phyloP scores from a whole-genome alignment of 2,113 vertebrate genomes.

The Neolamprologus sp. region DNA sequence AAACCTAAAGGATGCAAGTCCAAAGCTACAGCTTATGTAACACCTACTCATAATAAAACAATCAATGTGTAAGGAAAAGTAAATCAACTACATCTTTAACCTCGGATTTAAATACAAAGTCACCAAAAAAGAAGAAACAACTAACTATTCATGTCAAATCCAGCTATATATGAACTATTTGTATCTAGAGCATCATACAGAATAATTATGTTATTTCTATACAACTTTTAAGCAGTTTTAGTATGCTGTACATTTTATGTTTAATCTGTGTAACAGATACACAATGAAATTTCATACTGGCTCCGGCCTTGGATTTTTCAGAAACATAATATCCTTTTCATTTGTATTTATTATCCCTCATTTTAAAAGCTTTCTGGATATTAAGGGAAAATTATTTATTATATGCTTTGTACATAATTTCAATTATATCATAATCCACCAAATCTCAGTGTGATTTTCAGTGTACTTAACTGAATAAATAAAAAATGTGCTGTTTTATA shows the following conservation, averaged over 20 bases:
- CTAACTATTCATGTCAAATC: neutral
- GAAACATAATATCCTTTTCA: neutral
- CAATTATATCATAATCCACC: neutral
- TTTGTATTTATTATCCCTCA: neutral
- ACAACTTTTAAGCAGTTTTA: neutral
- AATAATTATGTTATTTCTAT: neutral
- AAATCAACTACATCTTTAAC: neutral
- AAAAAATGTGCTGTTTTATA: neutral
- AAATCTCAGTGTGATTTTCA: neutral
- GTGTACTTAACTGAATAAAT: neutral
- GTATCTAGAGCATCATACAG: neutral
- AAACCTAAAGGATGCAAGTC: neutral
- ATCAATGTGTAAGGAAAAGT: neutral
- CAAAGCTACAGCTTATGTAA: neutral
- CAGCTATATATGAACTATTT: neutral
- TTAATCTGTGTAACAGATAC: neutral
- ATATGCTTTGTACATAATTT: neutral
- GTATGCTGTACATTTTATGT: neutral
- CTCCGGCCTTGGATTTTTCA: neutral
- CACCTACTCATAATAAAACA: neutral
- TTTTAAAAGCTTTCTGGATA: neutral
- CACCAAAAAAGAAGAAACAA: neutral
- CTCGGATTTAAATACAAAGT: neutral
- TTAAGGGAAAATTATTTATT: fast-evolving
- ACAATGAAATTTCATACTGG: neutral